These are phyloP conservation scores for Myiozetetes cayanensis DNA, from an alignment of 2,113 vertebrate species.

Conservation along the genomic window DNA sequence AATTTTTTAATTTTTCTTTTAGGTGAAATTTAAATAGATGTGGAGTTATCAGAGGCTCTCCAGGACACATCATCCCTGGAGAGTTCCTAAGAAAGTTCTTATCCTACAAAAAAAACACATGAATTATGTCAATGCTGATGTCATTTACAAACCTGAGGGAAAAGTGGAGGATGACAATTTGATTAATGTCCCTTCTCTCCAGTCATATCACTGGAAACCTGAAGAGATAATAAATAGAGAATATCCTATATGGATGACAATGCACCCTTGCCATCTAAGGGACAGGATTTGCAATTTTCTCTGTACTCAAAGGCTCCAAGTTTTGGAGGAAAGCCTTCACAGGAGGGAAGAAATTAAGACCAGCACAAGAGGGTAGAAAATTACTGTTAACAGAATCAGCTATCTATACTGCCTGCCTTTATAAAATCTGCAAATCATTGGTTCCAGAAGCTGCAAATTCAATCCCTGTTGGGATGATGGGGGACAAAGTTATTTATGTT, in stretches of 20 bases:
- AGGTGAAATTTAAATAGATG: background rate
- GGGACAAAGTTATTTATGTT: background rate
- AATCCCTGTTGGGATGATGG: background rate
- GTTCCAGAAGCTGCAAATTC: background rate
- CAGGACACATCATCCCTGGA: background rate
- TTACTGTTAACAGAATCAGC: background rate
- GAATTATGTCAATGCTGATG: background rate
- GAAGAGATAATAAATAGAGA: background rate
- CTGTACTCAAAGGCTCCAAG: background rate
- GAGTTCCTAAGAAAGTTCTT: background rate
- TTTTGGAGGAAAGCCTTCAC: background rate
- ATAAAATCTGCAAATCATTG: background rate
- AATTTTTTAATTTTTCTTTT: background rate
- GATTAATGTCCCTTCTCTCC: background rate
- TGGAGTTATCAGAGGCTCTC: background rate
- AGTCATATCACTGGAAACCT: background rate
- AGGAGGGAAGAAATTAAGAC: background rate
- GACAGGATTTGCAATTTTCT: background rate
- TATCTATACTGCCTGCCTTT: background rate
- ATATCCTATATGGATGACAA: background rate
- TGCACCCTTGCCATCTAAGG: background rate
- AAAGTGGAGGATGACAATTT: background rate
- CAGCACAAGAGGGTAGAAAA: background rate
- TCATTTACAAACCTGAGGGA: background rate
- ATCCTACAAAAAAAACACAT: background rate